Conservation (phyloP, 1,140 invertebrate genomes). For the Phortica variegata region DNA sequence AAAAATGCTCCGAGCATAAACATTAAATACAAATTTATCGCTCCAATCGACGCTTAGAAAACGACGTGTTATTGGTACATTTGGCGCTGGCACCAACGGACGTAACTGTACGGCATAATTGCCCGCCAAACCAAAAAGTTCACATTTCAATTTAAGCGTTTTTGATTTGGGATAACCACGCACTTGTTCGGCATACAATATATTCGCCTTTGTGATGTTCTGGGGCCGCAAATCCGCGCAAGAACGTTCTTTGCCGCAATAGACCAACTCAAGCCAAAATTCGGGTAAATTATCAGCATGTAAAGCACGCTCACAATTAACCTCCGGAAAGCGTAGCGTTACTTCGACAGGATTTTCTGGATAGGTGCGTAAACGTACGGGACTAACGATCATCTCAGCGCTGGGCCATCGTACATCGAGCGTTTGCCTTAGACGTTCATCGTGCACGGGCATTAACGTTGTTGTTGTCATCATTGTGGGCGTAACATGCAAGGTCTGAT, state of each 20-base stretch:
- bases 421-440: constrained; percentile 46
- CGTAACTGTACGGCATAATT: constrained; percentile 71
- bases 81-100: constrained; percentile 60
- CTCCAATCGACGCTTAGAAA: constrained; percentile 73
- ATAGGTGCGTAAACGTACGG: constrained; percentile 75
- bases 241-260: constrained; percentile 68
- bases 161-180: constrained; percentile 68
- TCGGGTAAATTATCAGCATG: constrained; percentile 64
- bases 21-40: constrained; percentile 78
- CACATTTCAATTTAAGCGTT: constrained; percentile 67
- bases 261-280: constrained; percentile 73
- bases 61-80: constrained; percentile 65
- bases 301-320: constrained; percentile 61
- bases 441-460: constrained; percentile 38
- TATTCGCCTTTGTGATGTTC: constrained; percentile 56
- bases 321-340: constrained; percentile 70
- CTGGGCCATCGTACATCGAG: constrained; percentile 76
- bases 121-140: constrained; percentile 76
- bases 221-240: constrained; percentile 20
- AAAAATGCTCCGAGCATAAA: constrained; percentile 76
- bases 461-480: constrained; percentile 31
- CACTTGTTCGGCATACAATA: constrained; percentile 69
- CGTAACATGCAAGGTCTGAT: not conserved
- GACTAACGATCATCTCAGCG: constrained; percentile 69
- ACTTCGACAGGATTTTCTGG: constrained; percentile 70